Base-by-base conservation (phyloP, 1,140 invertebrate species). In the Episyrphus balteatus region DNA sequence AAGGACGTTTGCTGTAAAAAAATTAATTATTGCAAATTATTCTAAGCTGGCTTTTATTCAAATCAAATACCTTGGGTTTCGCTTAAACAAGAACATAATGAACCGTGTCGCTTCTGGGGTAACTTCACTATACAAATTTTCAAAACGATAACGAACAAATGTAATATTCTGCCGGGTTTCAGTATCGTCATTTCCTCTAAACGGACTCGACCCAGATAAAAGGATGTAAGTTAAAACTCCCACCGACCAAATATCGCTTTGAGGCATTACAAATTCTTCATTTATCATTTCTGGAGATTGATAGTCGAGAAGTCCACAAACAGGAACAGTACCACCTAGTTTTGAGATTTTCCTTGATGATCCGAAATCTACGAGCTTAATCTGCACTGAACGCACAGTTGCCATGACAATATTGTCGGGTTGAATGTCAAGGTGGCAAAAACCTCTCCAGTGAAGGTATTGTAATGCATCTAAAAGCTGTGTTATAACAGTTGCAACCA, bases 341-440 rank as follows among this genome's bases (percentile, higher is more conserved):
- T 86, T 89, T 10, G 79, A 83, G 1, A 93, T 84, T 57, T 76
- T 78, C 49, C 85, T 82, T 1, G 92, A 83, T 1, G 83, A 82
- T 1, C 88, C 90, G 60, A 98, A 88, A 65, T 98, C 94, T 1
- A 91, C 80, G 12, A 99, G 69, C 71, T 98, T 98, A 2, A 98
- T 77, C 62, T 88, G 84, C 6, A 92, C 78, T 17, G 84, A 83
- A 53, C 87, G 76, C 5, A 92, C 80, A 0, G 86, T 86, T 2
- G 84, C 82, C 84, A 98, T 92, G 0, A 98, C 88, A n/a, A 98
- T 77, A 66, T 97, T 98, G 57, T 94, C 91, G 0, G 95, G 95
- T 66, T 98, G 91, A 14, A 99, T 72, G 66, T 98, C 89, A 19
- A 98, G 70, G 69, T 97, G 91, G 51, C 86, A 88, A 51, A 89